phyloP scores from a whole-genome alignment of 2,888 invertebrate genomes.

The Lepidonotus clava region DNA sequence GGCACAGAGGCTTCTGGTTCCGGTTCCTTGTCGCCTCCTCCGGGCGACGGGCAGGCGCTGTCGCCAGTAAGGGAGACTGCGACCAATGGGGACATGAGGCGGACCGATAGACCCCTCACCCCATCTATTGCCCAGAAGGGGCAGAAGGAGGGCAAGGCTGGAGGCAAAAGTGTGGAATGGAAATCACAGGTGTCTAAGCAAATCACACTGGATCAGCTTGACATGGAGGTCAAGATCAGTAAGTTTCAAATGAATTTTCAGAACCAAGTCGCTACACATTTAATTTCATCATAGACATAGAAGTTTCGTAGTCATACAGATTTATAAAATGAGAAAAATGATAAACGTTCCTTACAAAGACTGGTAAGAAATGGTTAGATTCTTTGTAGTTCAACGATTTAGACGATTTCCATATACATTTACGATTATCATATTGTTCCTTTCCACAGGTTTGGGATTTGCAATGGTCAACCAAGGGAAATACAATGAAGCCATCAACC shows the following conservation, averaged over 20 bases:
- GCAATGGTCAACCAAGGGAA: conserved; percentile 44
- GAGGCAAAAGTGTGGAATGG: conserved; percentile 30
- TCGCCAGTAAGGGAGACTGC: background rate
- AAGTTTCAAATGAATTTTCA: background rate
- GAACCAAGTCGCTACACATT: too few relatives aligned
- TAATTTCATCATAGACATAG: too few relatives aligned
- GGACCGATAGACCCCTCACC: background rate
- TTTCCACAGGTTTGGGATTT: conserved; percentile 36
- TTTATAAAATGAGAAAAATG: too few relatives aligned
- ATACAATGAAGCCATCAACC: conserved; percentile 27
- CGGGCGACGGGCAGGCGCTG: background rate
- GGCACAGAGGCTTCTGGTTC: background rate
- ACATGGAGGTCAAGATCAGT: conserved; percentile 50
- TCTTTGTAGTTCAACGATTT: too few relatives aligned
- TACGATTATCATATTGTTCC: background rate
- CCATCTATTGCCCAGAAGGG: background rate
- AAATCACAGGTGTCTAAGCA: conserved; percentile 38
- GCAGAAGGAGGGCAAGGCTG: background rate
- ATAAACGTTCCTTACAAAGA: too few relatives aligned
- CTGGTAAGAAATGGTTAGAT: too few relatives aligned
- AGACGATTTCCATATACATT: too few relatives aligned
- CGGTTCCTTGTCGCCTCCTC: background rate
- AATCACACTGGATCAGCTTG: conserved; percentile 45
- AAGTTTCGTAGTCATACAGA: too few relatives aligned
- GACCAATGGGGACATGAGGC: background rate